These are phyloP conservation scores for Drosophila kepulauana DNA, from an alignment of 1,140 invertebrate genomes.

Conservation along the genomic window DNA sequence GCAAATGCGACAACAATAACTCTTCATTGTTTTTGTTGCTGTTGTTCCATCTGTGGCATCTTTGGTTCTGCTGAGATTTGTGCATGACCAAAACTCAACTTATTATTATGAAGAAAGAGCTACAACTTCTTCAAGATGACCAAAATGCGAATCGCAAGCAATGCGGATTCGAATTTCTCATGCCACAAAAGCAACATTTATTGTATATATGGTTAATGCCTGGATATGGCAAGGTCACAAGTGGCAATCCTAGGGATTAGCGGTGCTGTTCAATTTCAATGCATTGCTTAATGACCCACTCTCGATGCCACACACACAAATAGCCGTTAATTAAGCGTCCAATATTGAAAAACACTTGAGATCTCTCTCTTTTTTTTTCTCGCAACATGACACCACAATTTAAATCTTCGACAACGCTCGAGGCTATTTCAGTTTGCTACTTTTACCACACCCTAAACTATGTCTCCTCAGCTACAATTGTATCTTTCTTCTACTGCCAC, in stretches of 20 bases:
- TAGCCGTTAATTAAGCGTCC: slow-evolving; percentile 43
- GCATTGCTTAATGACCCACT: slow-evolving; percentile 28
- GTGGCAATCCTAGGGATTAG: slow-evolving; percentile 42
- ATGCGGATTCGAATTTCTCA: slow-evolving; percentile 51
- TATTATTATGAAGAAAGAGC: slow-evolving; percentile 12
- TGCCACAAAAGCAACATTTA: slow-evolving; percentile 27
- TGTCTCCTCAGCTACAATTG: background rate
- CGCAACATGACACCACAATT: slow-evolving; percentile 40
- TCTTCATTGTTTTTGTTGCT: slow-evolving; percentile 34
- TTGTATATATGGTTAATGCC: background rate
- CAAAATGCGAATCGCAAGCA: slow-evolving; percentile 32
- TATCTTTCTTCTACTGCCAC: background rate
- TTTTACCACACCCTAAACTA: slow-evolving; percentile 9
- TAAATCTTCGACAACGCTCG: slow-evolving; percentile 7
- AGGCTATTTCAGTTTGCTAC: slow-evolving; percentile 20
- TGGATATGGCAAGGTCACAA: slow-evolving; percentile 48
- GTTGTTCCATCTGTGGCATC: slow-evolving; percentile 27
- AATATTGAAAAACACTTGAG: slow-evolving; percentile 33
- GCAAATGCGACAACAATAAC: slow-evolving; percentile 50
- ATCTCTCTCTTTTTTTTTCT: background rate
- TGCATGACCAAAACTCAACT: slow-evolving; percentile 61
- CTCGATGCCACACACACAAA: slow-evolving; percentile 14
- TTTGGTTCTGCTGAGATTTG: slow-evolving; percentile 70
- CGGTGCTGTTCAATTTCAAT: slow-evolving; percentile 17
- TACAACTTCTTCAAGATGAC: slow-evolving; percentile 11